Percentiles rank a stretch among this genome's conserved stretches.
Conservation (phyloP, 2,113 vertebrate species). For the Laticauda colubrina region DNA sequence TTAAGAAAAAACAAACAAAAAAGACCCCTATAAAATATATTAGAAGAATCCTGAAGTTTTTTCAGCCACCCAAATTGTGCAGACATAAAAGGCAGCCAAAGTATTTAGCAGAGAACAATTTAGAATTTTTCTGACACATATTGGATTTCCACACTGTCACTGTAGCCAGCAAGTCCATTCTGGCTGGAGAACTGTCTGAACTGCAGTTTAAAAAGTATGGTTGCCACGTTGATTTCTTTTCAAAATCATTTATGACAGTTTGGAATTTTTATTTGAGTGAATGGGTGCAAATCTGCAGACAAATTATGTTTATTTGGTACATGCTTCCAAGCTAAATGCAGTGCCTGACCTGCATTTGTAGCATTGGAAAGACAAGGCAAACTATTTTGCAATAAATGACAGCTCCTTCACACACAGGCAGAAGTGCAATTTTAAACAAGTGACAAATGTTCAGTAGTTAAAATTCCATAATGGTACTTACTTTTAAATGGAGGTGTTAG, state of each 20-base stretch:
- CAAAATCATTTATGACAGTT: background rate
- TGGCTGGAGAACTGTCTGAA: background rate
- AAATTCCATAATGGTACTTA: background rate
- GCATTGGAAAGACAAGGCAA: background rate
- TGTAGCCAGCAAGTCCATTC: background rate
- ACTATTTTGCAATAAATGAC: constrained; percentile 21
- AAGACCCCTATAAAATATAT: background rate
- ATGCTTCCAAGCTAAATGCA: background rate
- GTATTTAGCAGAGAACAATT: background rate
- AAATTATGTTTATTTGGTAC: background rate
- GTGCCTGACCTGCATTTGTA: background rate
- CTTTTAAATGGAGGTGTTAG: background rate
- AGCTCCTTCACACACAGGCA: background rate
- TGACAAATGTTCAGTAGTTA: background rate
- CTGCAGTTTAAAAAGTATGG: background rate
- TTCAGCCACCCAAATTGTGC: background rate
- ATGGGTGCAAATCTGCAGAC: background rate
- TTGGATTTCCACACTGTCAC: background rate
- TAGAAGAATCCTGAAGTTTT: background rate
- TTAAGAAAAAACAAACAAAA: background rate
- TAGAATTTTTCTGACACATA: background rate
- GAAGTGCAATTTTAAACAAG: background rate
- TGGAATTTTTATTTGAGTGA: background rate
- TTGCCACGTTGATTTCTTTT: background rate
- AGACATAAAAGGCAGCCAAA: background rate